phyloP scores from a whole-genome alignment of 2,113 vertebrate species.

The Lonchura striata region DNA sequence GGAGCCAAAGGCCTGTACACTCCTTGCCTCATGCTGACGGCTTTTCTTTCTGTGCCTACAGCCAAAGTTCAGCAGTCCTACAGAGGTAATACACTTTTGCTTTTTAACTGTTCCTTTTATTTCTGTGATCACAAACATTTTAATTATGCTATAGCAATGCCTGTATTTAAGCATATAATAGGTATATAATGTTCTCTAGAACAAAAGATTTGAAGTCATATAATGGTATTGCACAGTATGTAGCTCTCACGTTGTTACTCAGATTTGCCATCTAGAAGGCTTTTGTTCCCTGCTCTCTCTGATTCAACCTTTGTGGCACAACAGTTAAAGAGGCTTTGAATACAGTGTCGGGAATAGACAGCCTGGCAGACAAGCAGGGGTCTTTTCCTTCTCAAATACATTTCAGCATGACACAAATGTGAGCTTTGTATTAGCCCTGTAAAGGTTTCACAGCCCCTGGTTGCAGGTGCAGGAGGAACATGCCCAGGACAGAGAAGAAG shows the following conservation, averaged over 20 bases:
- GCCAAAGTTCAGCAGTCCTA: not conserved
- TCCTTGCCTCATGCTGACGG: not conserved
- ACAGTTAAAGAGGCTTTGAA: conserved; percentile 17
- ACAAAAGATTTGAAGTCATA: conserved; percentile 38
- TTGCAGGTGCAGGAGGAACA: not conserved
- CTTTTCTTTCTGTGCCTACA: conserved; percentile 28
- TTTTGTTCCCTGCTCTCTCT: not conserved
- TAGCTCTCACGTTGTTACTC: not conserved
- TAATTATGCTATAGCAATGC: conserved; percentile 37
- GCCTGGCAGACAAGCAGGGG: not conserved
- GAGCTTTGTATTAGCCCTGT: not conserved
- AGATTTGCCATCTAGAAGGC: not conserved
- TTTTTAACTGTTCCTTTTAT: conserved; percentile 42
- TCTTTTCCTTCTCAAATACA: not conserved
- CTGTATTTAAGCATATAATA: conserved; percentile 54
- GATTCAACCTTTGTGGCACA: not conserved
- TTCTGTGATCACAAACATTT: conserved; percentile 53
- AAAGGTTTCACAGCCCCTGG: not conserved
- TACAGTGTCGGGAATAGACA: not conserved
- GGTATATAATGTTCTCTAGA: conserved; percentile 43
- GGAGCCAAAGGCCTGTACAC: not conserved
- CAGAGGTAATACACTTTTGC: not conserved
- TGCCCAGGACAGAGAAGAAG: not conserved
- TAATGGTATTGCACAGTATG: not conserved
- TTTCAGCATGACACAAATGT: not conserved